phyloP scores from a whole-genome alignment of 1,140 invertebrate genomes.

The Scylla paramamosain region DNA sequence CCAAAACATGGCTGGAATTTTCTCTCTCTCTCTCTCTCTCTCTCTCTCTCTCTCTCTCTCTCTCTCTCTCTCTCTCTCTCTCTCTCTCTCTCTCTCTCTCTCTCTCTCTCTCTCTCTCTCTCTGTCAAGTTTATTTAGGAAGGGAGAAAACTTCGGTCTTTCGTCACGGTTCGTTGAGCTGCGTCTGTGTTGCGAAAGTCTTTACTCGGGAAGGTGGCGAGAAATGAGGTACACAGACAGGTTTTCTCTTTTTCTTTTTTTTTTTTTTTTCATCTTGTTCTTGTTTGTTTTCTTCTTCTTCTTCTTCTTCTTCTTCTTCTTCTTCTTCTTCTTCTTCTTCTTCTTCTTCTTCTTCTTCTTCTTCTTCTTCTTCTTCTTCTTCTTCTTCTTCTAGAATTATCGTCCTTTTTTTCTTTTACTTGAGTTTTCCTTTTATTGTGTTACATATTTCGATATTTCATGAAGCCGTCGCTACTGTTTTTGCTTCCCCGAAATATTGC shows the following conservation, averaged over 20 bases:
- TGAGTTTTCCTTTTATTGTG: too few relatives aligned
- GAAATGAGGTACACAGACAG: too few relatives aligned
- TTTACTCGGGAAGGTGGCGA: too few relatives aligned
- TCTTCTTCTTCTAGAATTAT: neutral
- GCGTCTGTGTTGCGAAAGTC: too few relatives aligned
- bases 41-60: conserved; percentile 53
- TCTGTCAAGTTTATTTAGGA: neutral
- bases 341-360: conserved; percentile 14
- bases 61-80: conserved; percentile 48
- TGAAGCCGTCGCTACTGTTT: too few relatives aligned
- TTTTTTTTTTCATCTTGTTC: neutral
- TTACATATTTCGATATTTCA: too few relatives aligned
- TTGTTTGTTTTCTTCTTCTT: neutral
- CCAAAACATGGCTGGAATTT: neutral
- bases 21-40: conserved; percentile 38
- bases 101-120: conserved; percentile 48
- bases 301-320: neutral
- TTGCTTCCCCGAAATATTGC: too few relatives aligned
- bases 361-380: conserved; percentile 5
- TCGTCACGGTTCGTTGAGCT: too few relatives aligned
- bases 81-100: conserved; percentile 53
- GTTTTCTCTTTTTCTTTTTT: too few relatives aligned
- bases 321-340: neutral
- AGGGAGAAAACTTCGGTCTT: too few relatives aligned
- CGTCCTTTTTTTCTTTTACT: too few relatives aligned